These are phyloP conservation scores for Cloeon dipterum DNA, from an alignment of 2,888 invertebrate genomes.

Conservation along the genomic window DNA sequence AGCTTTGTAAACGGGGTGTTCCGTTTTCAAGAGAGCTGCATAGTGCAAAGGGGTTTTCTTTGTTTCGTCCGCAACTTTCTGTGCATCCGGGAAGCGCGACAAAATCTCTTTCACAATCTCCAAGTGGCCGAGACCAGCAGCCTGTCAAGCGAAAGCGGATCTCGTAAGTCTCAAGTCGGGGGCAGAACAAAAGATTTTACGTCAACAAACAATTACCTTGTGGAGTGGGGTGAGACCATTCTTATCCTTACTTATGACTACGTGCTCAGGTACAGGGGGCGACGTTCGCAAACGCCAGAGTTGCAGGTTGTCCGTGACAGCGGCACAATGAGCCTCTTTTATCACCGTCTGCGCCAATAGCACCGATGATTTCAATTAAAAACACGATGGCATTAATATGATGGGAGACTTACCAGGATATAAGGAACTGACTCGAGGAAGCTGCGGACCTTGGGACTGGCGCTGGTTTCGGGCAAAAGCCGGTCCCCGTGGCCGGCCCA, in stretches of 20 bases:
- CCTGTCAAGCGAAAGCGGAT: conserved; percentile 23
- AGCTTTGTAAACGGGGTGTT: conserved; percentile 45
- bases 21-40: conserved; percentile 58
- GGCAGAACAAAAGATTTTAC: neutral
- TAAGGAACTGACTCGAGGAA: conserved; percentile 87
- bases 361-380: neutral
- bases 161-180: neutral
- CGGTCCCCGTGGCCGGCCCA: conserved; percentile 79
- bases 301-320: conserved; percentile 52
- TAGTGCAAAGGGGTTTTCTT: conserved; percentile 77
- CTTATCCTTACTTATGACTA: conserved; percentile 50
- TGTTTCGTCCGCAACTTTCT: conserved; percentile 50
- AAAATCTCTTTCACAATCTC: conserved; percentile 52
- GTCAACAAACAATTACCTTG: conserved; percentile 29
- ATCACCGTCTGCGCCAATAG: conserved; percentile 41
- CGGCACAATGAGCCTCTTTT: conserved; percentile 55
- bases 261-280: conserved; percentile 43
- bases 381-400: neutral
- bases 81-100: conserved; percentile 39
- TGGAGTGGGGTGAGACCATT: conserved; percentile 72
- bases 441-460: conserved; percentile 54
- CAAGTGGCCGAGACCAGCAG: conserved; percentile 56
- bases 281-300: conserved; percentile 36
- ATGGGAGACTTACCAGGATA: conserved; percentile 51
- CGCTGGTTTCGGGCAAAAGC: conserved; percentile 61